Percentiles rank a stretch among this genome's conserved stretches.
phyloP scores from a whole-genome alignment of 2,113 vertebrate species.

The Takifugu bimaculatus region DNA sequence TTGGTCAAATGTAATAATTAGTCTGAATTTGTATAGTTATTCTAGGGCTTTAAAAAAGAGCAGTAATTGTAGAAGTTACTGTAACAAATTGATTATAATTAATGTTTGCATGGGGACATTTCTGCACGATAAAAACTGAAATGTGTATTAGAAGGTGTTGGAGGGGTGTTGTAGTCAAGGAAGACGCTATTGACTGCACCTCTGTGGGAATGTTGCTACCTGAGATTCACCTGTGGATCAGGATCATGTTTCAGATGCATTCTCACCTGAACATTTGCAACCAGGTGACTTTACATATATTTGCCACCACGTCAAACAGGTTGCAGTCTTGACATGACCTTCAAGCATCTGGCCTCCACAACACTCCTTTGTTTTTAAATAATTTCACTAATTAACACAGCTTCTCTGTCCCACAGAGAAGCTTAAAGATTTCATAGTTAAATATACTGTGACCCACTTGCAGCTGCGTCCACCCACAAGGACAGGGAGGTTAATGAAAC shows the following conservation, averaged over 20 bases:
- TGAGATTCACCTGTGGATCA: background rate
- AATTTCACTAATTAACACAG: too few relatives aligned
- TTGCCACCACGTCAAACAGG: too few relatives aligned
- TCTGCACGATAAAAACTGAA: background rate
- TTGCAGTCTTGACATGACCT: too few relatives aligned
- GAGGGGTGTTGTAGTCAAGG: background rate
- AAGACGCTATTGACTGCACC: too few relatives aligned
- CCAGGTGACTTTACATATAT: too few relatives aligned
- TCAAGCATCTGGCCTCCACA: background rate
- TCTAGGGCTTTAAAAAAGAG: too few relatives aligned
- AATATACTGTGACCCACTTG: background rate
- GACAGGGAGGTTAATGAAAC: background rate
- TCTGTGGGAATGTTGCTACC: background rate
- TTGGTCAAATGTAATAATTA: too few relatives aligned
- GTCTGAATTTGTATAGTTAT: too few relatives aligned
- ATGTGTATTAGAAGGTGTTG: background rate
- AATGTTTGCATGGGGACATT: background rate
- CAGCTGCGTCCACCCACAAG: constrained; percentile 8
- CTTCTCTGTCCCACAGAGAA: background rate
- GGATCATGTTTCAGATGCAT: too few relatives aligned
- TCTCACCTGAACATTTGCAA: too few relatives aligned
- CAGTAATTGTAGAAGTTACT: too few relatives aligned
- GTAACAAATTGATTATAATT: too few relatives aligned
- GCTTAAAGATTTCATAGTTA: constrained; percentile 10
- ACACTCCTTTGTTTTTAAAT: background rate